Base-by-base conservation (phyloP, 1,140 invertebrate species). In the Papilio xuthus region DNA sequence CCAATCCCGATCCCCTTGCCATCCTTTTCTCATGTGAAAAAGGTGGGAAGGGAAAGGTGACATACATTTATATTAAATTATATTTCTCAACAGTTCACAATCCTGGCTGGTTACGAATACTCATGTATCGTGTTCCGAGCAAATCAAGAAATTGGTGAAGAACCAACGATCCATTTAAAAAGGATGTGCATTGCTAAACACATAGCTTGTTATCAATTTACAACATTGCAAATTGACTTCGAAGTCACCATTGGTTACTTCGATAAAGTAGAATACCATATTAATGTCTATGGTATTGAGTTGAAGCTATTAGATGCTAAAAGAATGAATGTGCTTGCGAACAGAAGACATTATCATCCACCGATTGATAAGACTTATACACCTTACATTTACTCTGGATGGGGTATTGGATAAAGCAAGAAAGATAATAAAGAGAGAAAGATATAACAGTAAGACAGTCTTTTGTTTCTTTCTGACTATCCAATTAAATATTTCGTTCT, bases 151-250 rank as follows among this genome's bases (percentile, higher is more conserved):
- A 75, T 18, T 9, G 26, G 26, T 8, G 73, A 28, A 12, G 47
- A 56, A 28, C 73, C 73, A 3, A 75, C 44, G 4, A 75, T 75
- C 18, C 73, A 56, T 28, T 9, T 75, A 6, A 53, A 37, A 50
- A 53, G 73, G 26, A 28, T 75, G 47, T 75, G 73, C 28, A 50
- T 75, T 2, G 44, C 73, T 28, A 53, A 26, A 13, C 44, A 37
- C 15, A 18, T 56, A 4, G 44, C 73, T 9, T 75, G 73, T 28
- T 75, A 75, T 9, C 47, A 56, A 23, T 75, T 75, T 18, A 32
- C 73, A 26, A 75, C 73, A n/a, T 26, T 75, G n/a, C 73, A 75
- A 28, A 75, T 75, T 6, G 73, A 75, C 20, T 75, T 75, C 28
- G 47, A 75, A n/a, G 37, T 75, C 2, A 23, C 23, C 13, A 37